Evolutionary conservation across 2,888 invertebrate genomes (phyloP), one percentile per base, ranked within the genome.

Genomic region (Rhagium mordax): DNA sequence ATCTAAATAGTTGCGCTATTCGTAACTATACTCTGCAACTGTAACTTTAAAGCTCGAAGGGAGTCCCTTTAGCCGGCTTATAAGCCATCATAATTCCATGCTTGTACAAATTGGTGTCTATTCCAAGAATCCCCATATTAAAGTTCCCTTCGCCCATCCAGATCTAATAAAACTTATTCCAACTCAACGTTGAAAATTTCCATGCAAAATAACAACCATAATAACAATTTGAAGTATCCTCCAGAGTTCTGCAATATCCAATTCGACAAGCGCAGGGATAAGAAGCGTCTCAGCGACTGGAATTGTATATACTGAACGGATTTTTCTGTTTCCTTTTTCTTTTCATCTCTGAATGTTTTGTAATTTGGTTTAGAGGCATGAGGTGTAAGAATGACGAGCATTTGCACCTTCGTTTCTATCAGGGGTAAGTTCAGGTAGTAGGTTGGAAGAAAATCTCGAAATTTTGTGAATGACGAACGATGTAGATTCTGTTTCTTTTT

Each of bases 191-290:
- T 47, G 55, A 67, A 67, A 62, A 68, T 72, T 72, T 68, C 64
- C 57, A 72, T 72, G 68, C 72, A 72, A 72, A 72, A 57, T 68
- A 72, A 72, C 68, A 59, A 57, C 62, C 68, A 27, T 62, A 67
- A 72, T 67, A 72, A 69, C 72, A 64, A 69, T 72, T 69, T 41
- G 69, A 59, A 57, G 27, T 59, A 59, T 69, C 72, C 64, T 64
- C 59, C 41, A 33, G 53, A 64, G 69, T 72, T 69, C 69, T 65
- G 69, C 13, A 13, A 33, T 27, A 18, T 18, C 27, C 29, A 8
- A 53, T 53, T 53, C 61, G 47, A 33, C 53, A 10, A 53, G 29
- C 68, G 49, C 1, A 16, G 55, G 24, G 16, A 57, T 41, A 18
- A 29, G 53, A 27, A 33, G 10, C 29, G 4, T 65, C 33, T 53